phyloP scores from a whole-genome alignment of 2,113 vertebrate genomes.

The Stegostoma tigrinum region DNA sequence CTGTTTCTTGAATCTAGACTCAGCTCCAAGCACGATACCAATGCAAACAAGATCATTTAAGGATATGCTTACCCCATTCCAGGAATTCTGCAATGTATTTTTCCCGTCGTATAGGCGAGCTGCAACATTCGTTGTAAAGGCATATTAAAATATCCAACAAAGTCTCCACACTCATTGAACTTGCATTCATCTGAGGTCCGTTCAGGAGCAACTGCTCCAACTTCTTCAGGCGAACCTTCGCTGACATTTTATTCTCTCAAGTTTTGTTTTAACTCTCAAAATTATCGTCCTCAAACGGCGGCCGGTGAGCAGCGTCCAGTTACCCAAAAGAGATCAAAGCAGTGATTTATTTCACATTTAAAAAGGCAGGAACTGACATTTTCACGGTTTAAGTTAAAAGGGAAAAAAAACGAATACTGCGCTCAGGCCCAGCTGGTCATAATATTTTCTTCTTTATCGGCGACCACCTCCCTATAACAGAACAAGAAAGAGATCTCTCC shows the following conservation, averaged over 20 bases:
- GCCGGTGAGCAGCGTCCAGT: neutral
- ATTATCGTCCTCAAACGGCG: constrained; percentile 15
- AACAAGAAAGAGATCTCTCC: constrained; percentile 48
- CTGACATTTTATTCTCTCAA: constrained; percentile 65
- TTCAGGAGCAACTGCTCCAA: constrained; percentile 87
- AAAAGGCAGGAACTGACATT: constrained; percentile 54
- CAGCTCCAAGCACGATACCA: neutral
- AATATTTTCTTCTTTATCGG: constrained; percentile 49
- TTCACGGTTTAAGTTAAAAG: constrained; percentile 38
- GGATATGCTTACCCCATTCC: constrained; percentile 76
- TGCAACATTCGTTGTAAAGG: constrained; percentile 74
- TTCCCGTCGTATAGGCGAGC: constrained; percentile 75
- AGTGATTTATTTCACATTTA: constrained; percentile 51
- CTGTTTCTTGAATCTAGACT: neutral
- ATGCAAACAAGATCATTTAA: neutral
- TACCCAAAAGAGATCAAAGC: constrained; percentile 37
- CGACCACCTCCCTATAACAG: neutral
- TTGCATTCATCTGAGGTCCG: constrained; percentile 63
- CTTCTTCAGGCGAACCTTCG: constrained; percentile 84
- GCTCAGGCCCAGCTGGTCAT: constrained; percentile 47
- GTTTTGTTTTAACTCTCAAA: constrained; percentile 37
- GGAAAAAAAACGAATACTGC: constrained; percentile 38
- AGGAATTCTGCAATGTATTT: constrained; percentile 88
- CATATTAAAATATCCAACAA: constrained; percentile 86
- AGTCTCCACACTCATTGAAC: constrained; percentile 79